Conservation (phyloP, 2,113 vertebrate genomes). For the Pelecanoides urinatrix region DNA sequence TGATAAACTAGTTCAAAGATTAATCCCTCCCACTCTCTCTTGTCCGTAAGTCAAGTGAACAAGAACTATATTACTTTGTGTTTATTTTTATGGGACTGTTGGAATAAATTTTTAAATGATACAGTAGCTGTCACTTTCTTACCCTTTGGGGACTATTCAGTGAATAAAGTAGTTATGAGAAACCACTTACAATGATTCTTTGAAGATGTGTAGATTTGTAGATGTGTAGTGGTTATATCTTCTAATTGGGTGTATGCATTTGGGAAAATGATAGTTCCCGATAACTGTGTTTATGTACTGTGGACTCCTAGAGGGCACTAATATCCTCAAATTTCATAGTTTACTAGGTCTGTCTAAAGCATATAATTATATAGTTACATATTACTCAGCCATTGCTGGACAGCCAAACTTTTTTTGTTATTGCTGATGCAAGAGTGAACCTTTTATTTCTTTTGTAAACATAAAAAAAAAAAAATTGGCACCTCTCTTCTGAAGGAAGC, state of each 20-base stretch:
- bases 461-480: background rate
- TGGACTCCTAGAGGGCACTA: background rate
- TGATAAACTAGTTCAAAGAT: background rate
- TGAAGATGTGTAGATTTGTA: background rate
- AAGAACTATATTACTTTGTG: background rate
- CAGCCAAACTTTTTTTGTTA: background rate
- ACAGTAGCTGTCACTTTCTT: background rate
- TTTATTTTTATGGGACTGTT: background rate
- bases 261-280: background rate
- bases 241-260: background rate
- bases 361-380: background rate
- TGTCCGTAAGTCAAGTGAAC: background rate
- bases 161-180: background rate
- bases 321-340: background rate
- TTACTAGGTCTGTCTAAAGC: background rate
- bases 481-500: slow-evolving; percentile 57
- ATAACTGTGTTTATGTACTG: background rate
- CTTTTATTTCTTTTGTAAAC: background rate
- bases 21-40: background rate
- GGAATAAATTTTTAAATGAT: background rate
- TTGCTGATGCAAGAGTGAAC: background rate
- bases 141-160: background rate
- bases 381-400: background rate
- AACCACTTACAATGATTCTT: background rate
- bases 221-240: background rate